Evolutionary conservation across 2,888 invertebrate genomes (phyloP).

Genomic region (Seira musarum): DNA sequence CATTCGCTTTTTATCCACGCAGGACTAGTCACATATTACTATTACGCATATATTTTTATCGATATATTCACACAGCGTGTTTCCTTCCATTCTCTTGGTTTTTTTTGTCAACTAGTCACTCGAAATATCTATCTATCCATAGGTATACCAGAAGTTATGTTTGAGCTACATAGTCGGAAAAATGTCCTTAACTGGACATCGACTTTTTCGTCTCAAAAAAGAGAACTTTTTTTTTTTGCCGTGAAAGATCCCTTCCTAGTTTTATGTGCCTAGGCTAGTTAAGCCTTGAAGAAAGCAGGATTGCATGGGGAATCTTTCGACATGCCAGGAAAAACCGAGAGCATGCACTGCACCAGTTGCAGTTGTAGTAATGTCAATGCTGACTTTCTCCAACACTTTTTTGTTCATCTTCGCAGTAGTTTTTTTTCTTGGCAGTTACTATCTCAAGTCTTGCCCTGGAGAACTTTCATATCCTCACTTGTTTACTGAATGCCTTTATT

Average conservation of each 20-base stretch:
- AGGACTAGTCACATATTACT: no score
- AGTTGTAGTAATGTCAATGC: neutral
- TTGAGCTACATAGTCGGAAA: neutral
- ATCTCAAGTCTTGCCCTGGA: no score
- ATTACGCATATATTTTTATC: conserved; percentile 38
- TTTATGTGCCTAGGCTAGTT: neutral
- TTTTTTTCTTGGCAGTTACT: no score
- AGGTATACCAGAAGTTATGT: conserved; percentile 6
- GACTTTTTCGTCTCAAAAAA: no score
- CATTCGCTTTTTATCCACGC: neutral
- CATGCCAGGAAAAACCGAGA: conserved; percentile 8
- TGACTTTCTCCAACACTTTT: neutral
- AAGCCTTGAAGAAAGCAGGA: neutral
- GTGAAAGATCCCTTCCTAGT: neutral
- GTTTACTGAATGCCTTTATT: conserved; percentile 49
- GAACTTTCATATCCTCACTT: neutral
- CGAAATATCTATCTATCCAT: no score
- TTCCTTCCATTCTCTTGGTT: conserved; percentile 30
- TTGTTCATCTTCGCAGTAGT: no score
- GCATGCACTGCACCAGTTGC: neutral
- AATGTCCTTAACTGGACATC: conserved; percentile 31
- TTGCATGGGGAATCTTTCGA: neutral
- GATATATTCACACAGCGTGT: conserved; percentile 51
- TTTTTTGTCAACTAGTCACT: neutral
- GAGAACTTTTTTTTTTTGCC: no score